Base-by-base conservation (phyloP, 2,888 invertebrate species). In the Cantharis nigra region DNA sequence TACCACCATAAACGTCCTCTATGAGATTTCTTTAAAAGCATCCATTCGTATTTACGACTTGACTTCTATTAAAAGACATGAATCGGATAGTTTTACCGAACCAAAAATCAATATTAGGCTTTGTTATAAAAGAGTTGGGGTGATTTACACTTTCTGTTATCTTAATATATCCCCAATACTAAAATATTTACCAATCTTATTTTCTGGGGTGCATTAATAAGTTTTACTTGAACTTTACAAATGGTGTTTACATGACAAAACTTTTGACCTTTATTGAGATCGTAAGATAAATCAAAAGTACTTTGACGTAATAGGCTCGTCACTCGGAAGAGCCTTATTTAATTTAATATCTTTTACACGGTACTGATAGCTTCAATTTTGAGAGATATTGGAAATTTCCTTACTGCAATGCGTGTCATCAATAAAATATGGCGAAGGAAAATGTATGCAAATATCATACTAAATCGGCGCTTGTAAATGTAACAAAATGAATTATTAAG, bases 1-100 rank as follows among this genome's bases (percentile, higher is more conserved):
- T 81, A 76, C 81, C 80, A 79, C 79, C 80, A 78, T 76, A 79
- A 78, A 81, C 82, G 80, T 81, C 81, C 80, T 81, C 62, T 49
- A 16, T 23, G 69, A 70, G 69, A 72, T 69, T 72, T 76, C 69
- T 72, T 76, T 28, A 28, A 64, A 76, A 69, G 72, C 72, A 76
- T 72, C 69, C 69, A 65, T 49, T 70, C 64, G 33, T 71, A 67
- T 75, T 71, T 83, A 82, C 81, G 79, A 82, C 82, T 78, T 64
- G 70, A 63, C 23, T n/a, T 69, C 69, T 23, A 69, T 76, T 72
- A 72, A 76, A 67, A 76, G 76, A 76, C 73, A 72, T 69, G 72
- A 65, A 72, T 49, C 62, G 70, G 76, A 73, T 76, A 76, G 63
- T 76, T 72, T 73, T 33, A 72, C 65, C 64, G 67, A 72, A 76